Evolutionary conservation across 1,140 invertebrate genomes (phyloP).

Genomic region (Bursaphelenchus mucronatus): DNA sequence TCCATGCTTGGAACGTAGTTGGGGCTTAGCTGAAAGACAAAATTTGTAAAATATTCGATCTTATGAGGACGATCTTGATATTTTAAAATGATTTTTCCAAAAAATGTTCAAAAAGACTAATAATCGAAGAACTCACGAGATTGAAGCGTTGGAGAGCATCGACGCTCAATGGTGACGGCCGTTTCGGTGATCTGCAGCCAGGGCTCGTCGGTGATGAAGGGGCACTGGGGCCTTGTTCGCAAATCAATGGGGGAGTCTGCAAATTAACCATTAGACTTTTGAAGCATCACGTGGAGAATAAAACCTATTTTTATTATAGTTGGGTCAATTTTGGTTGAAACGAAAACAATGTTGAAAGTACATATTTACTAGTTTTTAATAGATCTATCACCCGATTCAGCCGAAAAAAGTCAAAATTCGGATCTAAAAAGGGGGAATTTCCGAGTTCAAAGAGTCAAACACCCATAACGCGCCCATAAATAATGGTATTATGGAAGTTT

Average conservation of each 20-base stretch:
- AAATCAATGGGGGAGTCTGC: slow-evolving; percentile 76
- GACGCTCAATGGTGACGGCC: slow-evolving; percentile 83
- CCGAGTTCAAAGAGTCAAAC: too few species aligned
- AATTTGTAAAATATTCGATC: background rate
- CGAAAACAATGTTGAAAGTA: background rate
- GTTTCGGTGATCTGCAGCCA: slow-evolving; percentile 78
- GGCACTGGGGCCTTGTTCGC: slow-evolving; percentile 94
- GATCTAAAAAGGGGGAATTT: too few species aligned
- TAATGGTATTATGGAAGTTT: too few species aligned
- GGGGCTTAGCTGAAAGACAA: slow-evolving; percentile 49
- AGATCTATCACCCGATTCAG: too few species aligned
- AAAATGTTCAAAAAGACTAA: background rate
- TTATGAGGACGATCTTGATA: background rate
- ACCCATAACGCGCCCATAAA: too few species aligned
- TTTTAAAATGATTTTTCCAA: background rate
- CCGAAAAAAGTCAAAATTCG: too few species aligned
- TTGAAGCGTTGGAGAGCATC: slow-evolving; percentile 66
- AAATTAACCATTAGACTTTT: slow-evolving; percentile 12
- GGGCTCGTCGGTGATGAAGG: slow-evolving; percentile 89
- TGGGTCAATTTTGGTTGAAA: background rate
- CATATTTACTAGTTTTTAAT: too few species aligned
- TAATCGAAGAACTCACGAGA: slow-evolving; percentile 60
- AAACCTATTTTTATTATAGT: background rate
- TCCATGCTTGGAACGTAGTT: slow-evolving; percentile 49
- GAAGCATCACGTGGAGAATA: background rate